A percentile compares a stretch with the other conserved stretches of the same genome.
Conservation (phyloP, 2,113 vertebrate species). For the Procavia capensis region DNA sequence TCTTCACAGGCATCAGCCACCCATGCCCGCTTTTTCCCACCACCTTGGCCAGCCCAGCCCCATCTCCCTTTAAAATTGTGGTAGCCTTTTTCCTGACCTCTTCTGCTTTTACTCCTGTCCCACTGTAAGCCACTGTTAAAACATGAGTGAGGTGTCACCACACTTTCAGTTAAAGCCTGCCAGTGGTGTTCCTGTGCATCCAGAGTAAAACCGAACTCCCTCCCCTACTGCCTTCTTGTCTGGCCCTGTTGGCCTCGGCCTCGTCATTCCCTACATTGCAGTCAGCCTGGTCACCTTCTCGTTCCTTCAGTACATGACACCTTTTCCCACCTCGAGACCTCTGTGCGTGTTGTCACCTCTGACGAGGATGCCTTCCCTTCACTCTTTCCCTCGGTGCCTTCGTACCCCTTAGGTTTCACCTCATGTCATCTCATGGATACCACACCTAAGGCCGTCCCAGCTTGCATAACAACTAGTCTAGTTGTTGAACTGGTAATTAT, state of each 20-base stretch:
- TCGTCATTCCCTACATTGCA: too few species aligned
- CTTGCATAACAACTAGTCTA: background rate
- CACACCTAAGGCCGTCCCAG: accelerated
- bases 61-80: background rate
- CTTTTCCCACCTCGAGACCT: background rate
- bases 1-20: background rate
- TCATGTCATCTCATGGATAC: background rate
- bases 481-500: background rate
- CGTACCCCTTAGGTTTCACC: background rate
- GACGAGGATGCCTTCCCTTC: background rate
- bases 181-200: accelerated
- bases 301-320: background rate
- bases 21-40: background rate
- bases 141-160: background rate
- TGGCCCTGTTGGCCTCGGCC: background rate
- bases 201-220: background rate
- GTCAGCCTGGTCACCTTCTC: too few species aligned
- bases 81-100: background rate
- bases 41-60: background rate
- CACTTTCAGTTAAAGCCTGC: background rate
- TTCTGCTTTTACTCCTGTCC: background rate
- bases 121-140: background rate
- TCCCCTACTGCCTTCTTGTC: accelerated
- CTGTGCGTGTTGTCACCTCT: background rate
- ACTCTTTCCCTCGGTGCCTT: background rate